These are phyloP conservation scores for Rhagonycha lutea DNA, from an alignment of 2,888 invertebrate species.

Conservation along the genomic window DNA sequence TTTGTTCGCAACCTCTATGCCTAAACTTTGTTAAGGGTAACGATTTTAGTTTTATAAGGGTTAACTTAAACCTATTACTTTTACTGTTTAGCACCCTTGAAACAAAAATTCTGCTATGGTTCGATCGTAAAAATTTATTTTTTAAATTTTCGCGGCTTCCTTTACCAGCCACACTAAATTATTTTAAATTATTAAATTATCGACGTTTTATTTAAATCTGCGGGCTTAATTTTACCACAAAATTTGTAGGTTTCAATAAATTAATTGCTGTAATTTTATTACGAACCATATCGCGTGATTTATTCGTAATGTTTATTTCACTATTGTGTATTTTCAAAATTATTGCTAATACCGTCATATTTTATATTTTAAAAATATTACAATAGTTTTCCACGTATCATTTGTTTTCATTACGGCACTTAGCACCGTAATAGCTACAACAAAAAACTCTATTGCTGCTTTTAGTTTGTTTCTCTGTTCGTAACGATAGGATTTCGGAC, in stretches of 20 bases:
- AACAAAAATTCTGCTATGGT: neutral
- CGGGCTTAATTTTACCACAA: neutral
- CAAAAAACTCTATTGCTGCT: neutral
- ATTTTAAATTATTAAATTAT: neutral
- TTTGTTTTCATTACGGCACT: neutral
- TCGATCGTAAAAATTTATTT: conserved; percentile 19
- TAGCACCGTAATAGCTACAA: neutral
- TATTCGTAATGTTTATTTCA: conserved; percentile 4
- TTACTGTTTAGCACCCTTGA: conserved; percentile 14
- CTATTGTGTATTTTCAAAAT: neutral
- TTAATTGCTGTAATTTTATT: conserved; percentile 10
- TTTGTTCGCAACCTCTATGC: conserved; percentile 1
- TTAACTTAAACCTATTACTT: conserved; percentile 19
- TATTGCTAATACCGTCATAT: neutral
- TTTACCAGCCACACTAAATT: neutral
- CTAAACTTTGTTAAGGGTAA: conserved; percentile 19
- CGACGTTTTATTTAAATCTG: neutral
- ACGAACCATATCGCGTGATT: conserved; percentile 16
- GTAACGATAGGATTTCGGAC: neutral
- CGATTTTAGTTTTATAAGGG: conserved; percentile 22
- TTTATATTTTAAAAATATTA: neutral
- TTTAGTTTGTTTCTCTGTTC: neutral
- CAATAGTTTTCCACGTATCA: neutral
- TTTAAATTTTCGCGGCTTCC: neutral
- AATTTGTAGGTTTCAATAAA: neutral